Evolutionary conservation across 2,888 invertebrate genomes (phyloP).

Genomic region (Baronia brevicornis): DNA sequence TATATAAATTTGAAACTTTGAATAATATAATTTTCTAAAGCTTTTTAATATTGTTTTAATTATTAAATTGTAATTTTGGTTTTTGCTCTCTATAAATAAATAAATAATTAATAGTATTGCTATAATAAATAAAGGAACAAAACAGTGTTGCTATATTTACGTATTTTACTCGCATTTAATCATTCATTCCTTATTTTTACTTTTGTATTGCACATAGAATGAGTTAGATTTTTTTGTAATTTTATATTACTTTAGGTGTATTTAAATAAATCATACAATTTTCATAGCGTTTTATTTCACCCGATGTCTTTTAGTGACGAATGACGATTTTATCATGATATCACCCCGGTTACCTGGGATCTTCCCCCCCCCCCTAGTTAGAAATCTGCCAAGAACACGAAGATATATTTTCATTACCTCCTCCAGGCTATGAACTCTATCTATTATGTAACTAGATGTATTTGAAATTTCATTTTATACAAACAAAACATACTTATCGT

Average conservation of each 20-base stretch:
- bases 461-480: too few species aligned
- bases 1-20: too few species aligned
- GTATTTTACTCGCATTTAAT: conserved; percentile 39
- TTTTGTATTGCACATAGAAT: conserved; percentile 33
- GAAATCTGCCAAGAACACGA: too few species aligned
- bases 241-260: conserved; percentile 29
- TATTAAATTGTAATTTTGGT: conserved; percentile 1
- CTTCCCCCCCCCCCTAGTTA: too few species aligned
- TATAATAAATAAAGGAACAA: background rate
- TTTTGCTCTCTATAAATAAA: conserved; percentile 1
- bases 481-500: too few species aligned
- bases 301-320: background rate
- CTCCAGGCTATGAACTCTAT: too few species aligned
- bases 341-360: too few species aligned
- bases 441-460: too few species aligned
- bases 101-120: background rate
- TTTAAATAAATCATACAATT: conserved; percentile 34
- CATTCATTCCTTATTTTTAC: conserved; percentile 47
- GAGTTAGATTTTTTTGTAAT: conserved; percentile 40
- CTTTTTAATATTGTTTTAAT: too few species aligned
- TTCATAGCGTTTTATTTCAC: conserved; percentile 17
- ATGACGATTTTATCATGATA: too few species aligned
- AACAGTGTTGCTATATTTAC: conserved; percentile 4
- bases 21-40: too few species aligned
- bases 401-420: too few species aligned